Evolutionary conservation across 2,113 vertebrate genomes (phyloP), one percentile per base, ranked within the genome.

Genomic region (Gambusia holbrooki): DNA sequence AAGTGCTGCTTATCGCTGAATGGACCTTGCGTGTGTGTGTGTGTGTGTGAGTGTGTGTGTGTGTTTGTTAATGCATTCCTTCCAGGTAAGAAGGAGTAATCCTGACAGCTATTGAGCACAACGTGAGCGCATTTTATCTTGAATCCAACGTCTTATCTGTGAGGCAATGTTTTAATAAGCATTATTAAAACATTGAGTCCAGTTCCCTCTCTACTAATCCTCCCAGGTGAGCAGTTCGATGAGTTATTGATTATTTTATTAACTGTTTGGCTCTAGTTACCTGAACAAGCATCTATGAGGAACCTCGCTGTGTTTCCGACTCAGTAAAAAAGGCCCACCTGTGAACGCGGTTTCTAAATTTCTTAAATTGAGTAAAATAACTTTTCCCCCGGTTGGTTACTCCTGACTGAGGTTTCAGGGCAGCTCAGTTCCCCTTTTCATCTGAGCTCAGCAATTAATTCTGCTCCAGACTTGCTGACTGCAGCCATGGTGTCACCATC

Each of bases 1-100:
- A 30, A 62, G 62, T 45, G 9, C 37, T 14, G 74, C 90, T 91
- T 93, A 93, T 91, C 84, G 30, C 28, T 58, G 75, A 60, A 1
- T 77, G 74, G 60, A 67, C 7, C 9, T 22, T 28, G 63, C 4
- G 13, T 69, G 54, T 33, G 51, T 62, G 66, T 65, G 37, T 28
- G 40, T 42, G 40, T 13, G 64, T 29, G 48, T 82, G 71, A 62
- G 22, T 72, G 67, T 5, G 37, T 40, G 64, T 30, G 42, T 81
- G 71, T 62, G 22, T 72, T 67, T 8, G 40, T 40, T 35, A 15
- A 0, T 27, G 25, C 9, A 35, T 37, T 12, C 22, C 27, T 80
- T 73, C 67, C 63, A 81, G 19, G 48, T 30, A 30, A 10, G 30
- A 77, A 67, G 45, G 29, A 69, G 63, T 64, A 29, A 67, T 75